Conservation (phyloP, 2,797 vertebrate genomes). For the Numenius phaeopus region DNA sequence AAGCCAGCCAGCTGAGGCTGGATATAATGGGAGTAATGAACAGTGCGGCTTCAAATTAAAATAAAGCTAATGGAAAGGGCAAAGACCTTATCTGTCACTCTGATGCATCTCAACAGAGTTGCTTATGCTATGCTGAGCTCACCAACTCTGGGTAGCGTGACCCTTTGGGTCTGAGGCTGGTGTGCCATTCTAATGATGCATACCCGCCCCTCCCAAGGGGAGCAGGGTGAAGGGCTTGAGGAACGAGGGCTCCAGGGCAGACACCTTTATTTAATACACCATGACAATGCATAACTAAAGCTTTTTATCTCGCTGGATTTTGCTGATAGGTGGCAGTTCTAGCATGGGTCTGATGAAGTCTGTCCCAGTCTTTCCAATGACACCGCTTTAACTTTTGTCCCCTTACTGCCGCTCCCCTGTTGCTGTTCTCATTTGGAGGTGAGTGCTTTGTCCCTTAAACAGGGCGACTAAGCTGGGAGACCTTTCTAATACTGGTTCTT, state of each 20-base stretch:
- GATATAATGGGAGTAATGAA: constrained; percentile 23
- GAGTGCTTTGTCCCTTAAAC: background rate
- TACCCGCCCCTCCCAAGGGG: background rate
- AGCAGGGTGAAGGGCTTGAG: constrained; percentile 50
- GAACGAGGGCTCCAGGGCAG: constrained; percentile 26
- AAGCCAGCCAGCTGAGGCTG: background rate
- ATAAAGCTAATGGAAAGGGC: constrained; percentile 61
- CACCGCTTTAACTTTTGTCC: background rate
- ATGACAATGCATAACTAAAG: constrained; percentile 44
- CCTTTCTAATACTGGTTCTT: background rate
- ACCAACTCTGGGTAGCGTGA: constrained; percentile 8
- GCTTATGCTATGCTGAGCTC: constrained; percentile 59
- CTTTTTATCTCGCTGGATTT: background rate
- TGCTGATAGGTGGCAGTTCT: constrained; percentile 48
- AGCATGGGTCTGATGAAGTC: background rate
- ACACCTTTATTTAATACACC: constrained; percentile 58
- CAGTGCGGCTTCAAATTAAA: constrained; percentile 27
- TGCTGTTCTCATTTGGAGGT: background rate
- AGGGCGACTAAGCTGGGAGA: background rate
- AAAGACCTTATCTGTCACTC: constrained; percentile 62
- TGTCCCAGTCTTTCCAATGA: background rate
- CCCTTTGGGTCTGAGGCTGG: background rate
- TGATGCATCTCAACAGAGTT: background rate
- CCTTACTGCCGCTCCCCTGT: background rate
- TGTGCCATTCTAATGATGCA: constrained; percentile 59